A percentile compares a stretch with the other conserved stretches of the same genome.
Conservation (phyloP, 2,113 vertebrate genomes). For the Crotophaga sulcirostris region DNA sequence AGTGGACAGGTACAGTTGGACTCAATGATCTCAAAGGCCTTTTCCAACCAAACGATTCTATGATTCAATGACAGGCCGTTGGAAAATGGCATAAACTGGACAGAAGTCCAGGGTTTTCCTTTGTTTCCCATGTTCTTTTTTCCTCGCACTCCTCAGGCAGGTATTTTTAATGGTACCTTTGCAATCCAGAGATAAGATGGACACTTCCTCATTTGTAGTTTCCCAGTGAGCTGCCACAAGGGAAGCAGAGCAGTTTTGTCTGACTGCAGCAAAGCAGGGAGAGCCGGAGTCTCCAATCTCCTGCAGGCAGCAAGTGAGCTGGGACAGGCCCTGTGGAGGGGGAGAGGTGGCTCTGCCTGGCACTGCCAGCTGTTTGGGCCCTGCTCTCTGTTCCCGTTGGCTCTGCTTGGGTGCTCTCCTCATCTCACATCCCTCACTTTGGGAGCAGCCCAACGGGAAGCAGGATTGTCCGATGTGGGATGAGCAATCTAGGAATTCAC, state of each 20-base stretch:
- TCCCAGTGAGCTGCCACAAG: background rate
- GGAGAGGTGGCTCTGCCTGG: background rate
- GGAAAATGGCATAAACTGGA: background rate
- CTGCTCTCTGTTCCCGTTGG: background rate
- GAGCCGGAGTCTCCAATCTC: background rate
- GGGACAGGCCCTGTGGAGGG: background rate
- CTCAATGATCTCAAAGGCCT: too few species aligned
- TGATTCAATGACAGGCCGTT: background rate
- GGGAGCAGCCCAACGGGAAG: background rate
- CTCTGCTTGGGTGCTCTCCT: background rate
- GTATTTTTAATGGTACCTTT: background rate
- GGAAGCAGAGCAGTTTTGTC: background rate
- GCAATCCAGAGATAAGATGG: background rate
- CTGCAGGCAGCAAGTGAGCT: background rate
- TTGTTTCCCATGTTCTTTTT: background rate
- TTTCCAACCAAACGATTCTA: too few species aligned
- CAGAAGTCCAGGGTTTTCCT: background rate
- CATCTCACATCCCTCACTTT: background rate
- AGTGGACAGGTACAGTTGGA: too few species aligned
- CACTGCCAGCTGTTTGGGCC: background rate
- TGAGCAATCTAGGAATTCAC: background rate
- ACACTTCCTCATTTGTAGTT: background rate
- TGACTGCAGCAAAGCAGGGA: background rate
- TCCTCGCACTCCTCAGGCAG: background rate
- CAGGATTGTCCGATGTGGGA: background rate